phyloP scores from a whole-genome alignment of 2,113 vertebrate species.

The Lepus americanus region DNA sequence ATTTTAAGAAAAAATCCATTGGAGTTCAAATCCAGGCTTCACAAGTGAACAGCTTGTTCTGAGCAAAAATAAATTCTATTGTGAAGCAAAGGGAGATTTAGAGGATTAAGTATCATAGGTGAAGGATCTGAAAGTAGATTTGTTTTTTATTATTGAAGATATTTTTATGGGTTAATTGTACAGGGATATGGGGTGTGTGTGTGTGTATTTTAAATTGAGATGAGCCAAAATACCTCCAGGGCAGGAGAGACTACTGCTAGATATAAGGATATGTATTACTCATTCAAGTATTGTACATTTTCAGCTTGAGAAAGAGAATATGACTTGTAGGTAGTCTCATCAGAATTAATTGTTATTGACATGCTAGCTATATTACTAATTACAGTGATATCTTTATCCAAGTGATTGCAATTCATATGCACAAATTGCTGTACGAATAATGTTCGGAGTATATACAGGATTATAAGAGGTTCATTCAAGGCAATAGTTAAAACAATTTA shows the following conservation, averaged over 20 bases:
- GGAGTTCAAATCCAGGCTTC: slow-evolving; percentile 69
- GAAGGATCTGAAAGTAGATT: slow-evolving; percentile 73
- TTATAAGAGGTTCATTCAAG: slow-evolving; percentile 1
- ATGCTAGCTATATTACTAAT: slow-evolving; percentile 53
- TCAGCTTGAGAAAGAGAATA: not conserved
- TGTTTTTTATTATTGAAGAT: slow-evolving; percentile 67
- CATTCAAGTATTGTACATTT: not conserved
- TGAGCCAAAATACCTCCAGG: slow-evolving; percentile 58
- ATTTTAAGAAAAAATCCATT: slow-evolving; percentile 67
- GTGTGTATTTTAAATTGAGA: slow-evolving; percentile 64
- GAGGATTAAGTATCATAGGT: slow-evolving; percentile 73
- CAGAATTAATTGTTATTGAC: slow-evolving; percentile 56
- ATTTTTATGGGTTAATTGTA: slow-evolving; percentile 73
- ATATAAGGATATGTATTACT: not conserved
- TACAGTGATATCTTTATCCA: slow-evolving; percentile 4
- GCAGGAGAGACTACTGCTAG: slow-evolving; percentile 4
- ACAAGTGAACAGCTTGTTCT: slow-evolving; percentile 64
- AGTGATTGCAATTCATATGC: slow-evolving; percentile 28
- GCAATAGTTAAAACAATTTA: slow-evolving; percentile 20
- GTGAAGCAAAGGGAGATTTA: slow-evolving; percentile 76
- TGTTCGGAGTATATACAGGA: not conserved
- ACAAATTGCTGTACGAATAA: slow-evolving; percentile 26
- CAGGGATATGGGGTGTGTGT: slow-evolving; percentile 56
- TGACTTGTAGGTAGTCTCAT: not conserved
- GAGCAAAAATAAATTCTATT: slow-evolving; percentile 75